Conservation (phyloP, 2,113 vertebrate genomes). For the Spilogale gracilis region DNA sequence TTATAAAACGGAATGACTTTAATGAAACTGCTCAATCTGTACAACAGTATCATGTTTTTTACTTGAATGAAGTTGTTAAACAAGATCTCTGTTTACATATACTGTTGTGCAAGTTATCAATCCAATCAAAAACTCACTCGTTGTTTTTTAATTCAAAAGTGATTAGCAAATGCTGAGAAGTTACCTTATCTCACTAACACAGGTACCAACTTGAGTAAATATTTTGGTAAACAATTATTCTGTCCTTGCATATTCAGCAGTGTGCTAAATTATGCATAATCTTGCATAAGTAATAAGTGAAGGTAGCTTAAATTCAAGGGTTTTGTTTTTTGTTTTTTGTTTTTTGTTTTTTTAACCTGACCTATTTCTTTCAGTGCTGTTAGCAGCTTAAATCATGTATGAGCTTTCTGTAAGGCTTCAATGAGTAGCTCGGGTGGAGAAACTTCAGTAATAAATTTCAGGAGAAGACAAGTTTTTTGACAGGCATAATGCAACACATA, state of each 20-base stretch:
- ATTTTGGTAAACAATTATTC: slow-evolving; percentile 95
- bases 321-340: slow-evolving; percentile 81
- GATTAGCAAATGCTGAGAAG: slow-evolving; percentile 91
- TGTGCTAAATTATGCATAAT: slow-evolving; percentile 95
- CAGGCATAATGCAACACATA: slow-evolving; percentile 92
- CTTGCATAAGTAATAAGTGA: slow-evolving; percentile 94
- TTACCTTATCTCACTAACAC: slow-evolving; percentile 93
- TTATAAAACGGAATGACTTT: slow-evolving; percentile 74
- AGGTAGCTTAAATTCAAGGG: slow-evolving; percentile 92
- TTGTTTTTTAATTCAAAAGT: slow-evolving; percentile 91
- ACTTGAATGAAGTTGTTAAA: slow-evolving; percentile 88
- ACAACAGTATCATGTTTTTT: slow-evolving; percentile 80
- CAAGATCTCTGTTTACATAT: slow-evolving; percentile 88
- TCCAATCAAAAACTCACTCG: slow-evolving; percentile 90
- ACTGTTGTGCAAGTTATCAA: slow-evolving; percentile 89
- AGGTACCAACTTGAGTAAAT: slow-evolving; percentile 92
- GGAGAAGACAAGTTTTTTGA: slow-evolving; percentile 93
- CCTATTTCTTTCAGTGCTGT: slow-evolving; percentile 95
- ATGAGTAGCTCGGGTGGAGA: slow-evolving; percentile 92
- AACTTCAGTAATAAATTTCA: slow-evolving; percentile 93
- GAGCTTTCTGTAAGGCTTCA: slow-evolving; percentile 93
- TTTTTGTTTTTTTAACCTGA: slow-evolving; percentile 90
- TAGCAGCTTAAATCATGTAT: slow-evolving; percentile 95
- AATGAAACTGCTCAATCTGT: slow-evolving; percentile 72
- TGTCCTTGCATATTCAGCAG: slow-evolving; percentile 93